Base-by-base conservation (phyloP, 2,888 invertebrate genomes). In the Hydriomena furcata region DNA sequence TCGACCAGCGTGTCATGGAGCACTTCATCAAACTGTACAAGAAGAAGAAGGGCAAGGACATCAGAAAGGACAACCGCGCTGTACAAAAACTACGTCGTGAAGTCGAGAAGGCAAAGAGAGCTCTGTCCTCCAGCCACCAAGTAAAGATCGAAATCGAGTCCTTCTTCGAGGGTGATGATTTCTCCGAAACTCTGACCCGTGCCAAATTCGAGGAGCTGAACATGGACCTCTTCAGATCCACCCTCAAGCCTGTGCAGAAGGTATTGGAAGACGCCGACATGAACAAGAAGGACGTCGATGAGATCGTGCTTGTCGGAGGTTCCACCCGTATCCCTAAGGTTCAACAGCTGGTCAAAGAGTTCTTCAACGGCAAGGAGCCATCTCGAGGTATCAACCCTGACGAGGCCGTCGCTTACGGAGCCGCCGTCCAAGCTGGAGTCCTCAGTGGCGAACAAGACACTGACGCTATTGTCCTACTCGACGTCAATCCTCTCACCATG, bases 291-390 rank as follows among this genome's bases (percentile, higher is more conserved):
- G 99, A 99, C 72, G 96, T 99, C 27, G 97, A 99, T 82, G 99
- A 99, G 88, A 99, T 99, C 72, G 99, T 99, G 1, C 92, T 99
- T 41, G 99, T 99, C 41, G 99, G 99, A 73, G 99, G 99, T 60
- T 99, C 99, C 5, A 99, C 99, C 7, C 95, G 99, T 92, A 99
- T 99, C 71, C 99, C 99, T 46, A 99, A 99, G 85, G 95, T 99
- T 20, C 99, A 97, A 78, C 96, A 97, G 79, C 83, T 97, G 65
- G 97, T 97, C 7, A 97, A 97, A 75, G 97, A 97, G 81, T 98
- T 96, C 93, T 99, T 99, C 89, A 95, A 96, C 64, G 99, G 99
- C 65, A 99, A 99, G 91, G 99, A 99, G 91, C 99, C 98, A 54
- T 97, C 97, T 44, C 94, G 98, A 73, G 99, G 99, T 63, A 98